Evolutionary conservation across 2,888 invertebrate genomes (phyloP).

Genomic region (Malthinus seriepunctatus): DNA sequence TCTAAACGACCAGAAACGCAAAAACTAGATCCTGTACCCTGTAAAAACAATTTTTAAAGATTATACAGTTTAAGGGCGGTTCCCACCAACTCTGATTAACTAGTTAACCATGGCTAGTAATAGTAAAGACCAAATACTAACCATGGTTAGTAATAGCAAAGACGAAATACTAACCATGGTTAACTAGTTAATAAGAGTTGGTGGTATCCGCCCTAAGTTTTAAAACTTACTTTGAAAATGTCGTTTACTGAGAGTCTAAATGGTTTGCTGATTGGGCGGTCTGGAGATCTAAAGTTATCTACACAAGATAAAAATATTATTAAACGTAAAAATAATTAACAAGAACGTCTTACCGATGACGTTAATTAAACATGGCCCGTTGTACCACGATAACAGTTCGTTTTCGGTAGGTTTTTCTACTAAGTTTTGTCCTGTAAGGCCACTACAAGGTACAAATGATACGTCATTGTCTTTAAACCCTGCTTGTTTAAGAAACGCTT

Average conservation of each 20-base stretch:
- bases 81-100: too few relatives aligned
- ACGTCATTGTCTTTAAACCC: slow-evolving; percentile 89
- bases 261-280: slow-evolving; percentile 84
- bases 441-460: slow-evolving; percentile 92
- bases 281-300: slow-evolving; percentile 85
- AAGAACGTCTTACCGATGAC: slow-evolving; percentile 68
- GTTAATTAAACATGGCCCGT: slow-evolving; percentile 80
- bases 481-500: slow-evolving; percentile 83
- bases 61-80: too few relatives aligned
- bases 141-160: too few relatives aligned
- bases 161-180: too few relatives aligned
- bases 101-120: too few relatives aligned
- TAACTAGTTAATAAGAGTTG: too few relatives aligned
- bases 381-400: slow-evolving; percentile 74
- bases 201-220: too few relatives aligned
- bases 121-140: too few relatives aligned
- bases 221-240: slow-evolving; percentile 83
- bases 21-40: slow-evolving; percentile 85
- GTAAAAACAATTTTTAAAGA: slow-evolving; percentile 16
- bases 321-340: slow-evolving; percentile 20
- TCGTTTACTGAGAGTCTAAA: slow-evolving; percentile 93
- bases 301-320: slow-evolving; percentile 36
- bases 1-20: slow-evolving; percentile 91
- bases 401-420: slow-evolving; percentile 67
- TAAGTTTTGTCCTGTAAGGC: slow-evolving; percentile 94